Evolutionary conservation across 2,113 vertebrate species (phyloP), one percentile per base, ranked within the genome.

Genomic region (Brevimyrus niger): DNA sequence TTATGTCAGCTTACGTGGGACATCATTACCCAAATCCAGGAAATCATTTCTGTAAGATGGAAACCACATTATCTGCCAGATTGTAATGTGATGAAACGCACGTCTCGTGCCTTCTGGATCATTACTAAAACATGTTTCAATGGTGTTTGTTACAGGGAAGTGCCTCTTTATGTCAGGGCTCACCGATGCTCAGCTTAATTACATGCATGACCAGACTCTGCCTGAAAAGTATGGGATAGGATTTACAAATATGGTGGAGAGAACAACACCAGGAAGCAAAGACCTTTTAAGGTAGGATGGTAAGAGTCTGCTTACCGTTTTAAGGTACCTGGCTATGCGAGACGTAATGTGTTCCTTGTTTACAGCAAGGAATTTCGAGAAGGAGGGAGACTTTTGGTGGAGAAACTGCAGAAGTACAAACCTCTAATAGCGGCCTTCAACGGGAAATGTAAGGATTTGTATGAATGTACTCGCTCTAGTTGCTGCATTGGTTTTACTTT

Each of bases 221-320:
- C 98, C 98, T 0, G 97, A 97, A 90, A 97, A 95, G 51, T 98
- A 99, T 0, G 96, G 97, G 27, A 99, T 99, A 84, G 98, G 98
- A 65, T 99, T 99, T 93, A 99, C 98, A 92, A 99, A 99, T 90
- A 99, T 99, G 97, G 98, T 99, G 55, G 98, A 99, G 92, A 97
- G 98, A 93, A 99, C 98, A 4, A 99, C 98, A 0, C 98, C 98
- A 23, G 97, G 98, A 88, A 99, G 98, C 95, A 99, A 99, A 92
- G 98, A 99, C 91, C 97, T 99, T 9, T 97, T 97, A 92, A 87
- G 87, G 87, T 87, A 46, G 23, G 51, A n/a, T 27, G 38, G 55
- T 55, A 31, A 58, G 51, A 50, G 53, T 27, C 27, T 10, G 4
- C 15, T 46, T 21, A 6, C 53, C 0, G 13, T 53, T 86, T 53